Evolutionary conservation across 2,888 invertebrate species (phyloP), one percentile per base, ranked within the genome.

Genomic region (Synanthedon vespiformis): DNA sequence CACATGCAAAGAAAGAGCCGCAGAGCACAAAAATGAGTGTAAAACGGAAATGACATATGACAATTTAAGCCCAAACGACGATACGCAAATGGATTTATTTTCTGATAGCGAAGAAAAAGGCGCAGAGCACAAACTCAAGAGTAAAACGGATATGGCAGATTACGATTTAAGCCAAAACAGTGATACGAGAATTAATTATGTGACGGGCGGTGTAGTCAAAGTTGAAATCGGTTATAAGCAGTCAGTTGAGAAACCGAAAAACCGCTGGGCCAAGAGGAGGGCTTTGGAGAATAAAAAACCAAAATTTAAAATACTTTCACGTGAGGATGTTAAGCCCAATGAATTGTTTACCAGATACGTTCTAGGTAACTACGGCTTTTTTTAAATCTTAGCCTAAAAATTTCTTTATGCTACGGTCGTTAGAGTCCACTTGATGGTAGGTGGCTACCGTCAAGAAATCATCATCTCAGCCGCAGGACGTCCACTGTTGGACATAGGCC

Each of bases 241-340:
- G 48, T 44, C 54, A 41, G 40, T 18, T 41, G 53, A 49, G 50
- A 58, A 40, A 12, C 58, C 57, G 50, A 54, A 54, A 16, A 58
- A 62, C 50, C 61, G 63, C 2, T 74, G 73, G 74, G 68, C 68
- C 0, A 54, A 53, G 13, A 63, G 65, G 55, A 56, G 60, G 12
- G 65, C 64, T 0, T 14, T 58, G 13, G 58, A 61, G 12, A 72
- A 70, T 54, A 70, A 67, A 40, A 70, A 65, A 41, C 67, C 65
- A 0, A 75, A 74, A 60, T 73, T 68, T 47, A 67, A 62, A 63
- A 60, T 68, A 3, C 47, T 62, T 8, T 40, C 12, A 14, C 10
- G 48, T 2, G 41, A 12, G 57, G 58, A 4, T 52, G 61, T 51
- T 49, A 50, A 44, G 8, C 2, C 14, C 0, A 54, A 63, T 6